Evolutionary conservation across 2,797 vertebrate species (phyloP).

Genomic region (Brachyrhaphis roseni): DNA sequence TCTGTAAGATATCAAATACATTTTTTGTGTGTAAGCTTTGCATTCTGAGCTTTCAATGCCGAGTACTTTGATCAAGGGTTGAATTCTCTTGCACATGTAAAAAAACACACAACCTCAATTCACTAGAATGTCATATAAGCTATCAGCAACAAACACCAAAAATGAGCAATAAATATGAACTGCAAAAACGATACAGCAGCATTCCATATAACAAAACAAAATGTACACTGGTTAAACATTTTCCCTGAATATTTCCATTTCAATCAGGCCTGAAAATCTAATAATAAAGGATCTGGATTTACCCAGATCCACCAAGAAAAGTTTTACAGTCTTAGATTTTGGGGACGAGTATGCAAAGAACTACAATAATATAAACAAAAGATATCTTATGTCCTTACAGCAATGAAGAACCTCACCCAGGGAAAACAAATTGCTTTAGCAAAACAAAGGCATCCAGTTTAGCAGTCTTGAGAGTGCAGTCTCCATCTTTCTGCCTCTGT

Average conservation of each 20-base stretch:
- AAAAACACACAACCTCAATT: background rate
- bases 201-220: background rate
- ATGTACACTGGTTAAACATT: background rate
- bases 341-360: background rate
- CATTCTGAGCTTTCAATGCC: no score
- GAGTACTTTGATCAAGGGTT: background rate
- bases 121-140: background rate
- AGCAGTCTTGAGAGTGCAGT: background rate
- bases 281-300: background rate
- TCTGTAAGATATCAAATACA: background rate
- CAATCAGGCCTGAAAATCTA: background rate
- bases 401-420: background rate
- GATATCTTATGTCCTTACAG: background rate
- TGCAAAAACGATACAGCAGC: background rate
- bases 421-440: background rate
- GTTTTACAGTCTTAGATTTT: background rate
- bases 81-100: background rate
- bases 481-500: constrained; percentile 10
- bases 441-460: background rate
- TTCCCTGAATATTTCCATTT: background rate
- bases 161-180: background rate
- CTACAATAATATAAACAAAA: background rate
- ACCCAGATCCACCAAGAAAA: background rate
- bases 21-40: background rate
- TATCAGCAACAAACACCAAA: background rate